These are phyloP conservation scores for Ia io DNA, from an alignment of 2,113 vertebrate species.

Conservation along the genomic window DNA sequence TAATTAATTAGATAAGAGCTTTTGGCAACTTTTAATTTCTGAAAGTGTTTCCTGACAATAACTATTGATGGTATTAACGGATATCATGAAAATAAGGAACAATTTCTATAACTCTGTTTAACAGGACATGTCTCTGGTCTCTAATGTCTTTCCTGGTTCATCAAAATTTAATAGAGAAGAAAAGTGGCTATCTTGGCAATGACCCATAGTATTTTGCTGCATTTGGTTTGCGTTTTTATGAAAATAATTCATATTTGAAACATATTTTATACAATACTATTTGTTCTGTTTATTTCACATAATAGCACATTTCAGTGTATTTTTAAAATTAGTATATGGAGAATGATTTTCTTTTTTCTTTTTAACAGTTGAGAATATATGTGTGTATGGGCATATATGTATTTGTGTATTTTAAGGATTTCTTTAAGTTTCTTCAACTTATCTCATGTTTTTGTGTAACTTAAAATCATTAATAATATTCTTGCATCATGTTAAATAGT, in stretches of 20 bases:
- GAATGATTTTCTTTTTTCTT: background rate
- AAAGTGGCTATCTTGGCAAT: background rate
- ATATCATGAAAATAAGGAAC: background rate
- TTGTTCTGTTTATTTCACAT: background rate
- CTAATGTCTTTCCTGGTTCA: constrained; percentile 13
- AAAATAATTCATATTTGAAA: constrained; percentile 45
- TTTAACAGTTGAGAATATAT: background rate
- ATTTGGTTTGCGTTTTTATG: constrained; percentile 31
- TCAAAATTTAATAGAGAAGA: constrained; percentile 18
- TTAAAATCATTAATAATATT: constrained; percentile 69
- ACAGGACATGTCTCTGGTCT: background rate
- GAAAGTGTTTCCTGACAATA: constrained; percentile 5
- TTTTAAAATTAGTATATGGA: background rate
- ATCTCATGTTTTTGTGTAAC: constrained; percentile 20
- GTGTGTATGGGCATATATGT: background rate
- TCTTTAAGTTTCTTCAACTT: background rate
- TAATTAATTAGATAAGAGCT: background rate
- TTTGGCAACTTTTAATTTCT: constrained; percentile 11
- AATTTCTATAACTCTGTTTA: constrained; percentile 8
- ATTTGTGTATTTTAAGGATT: background rate
- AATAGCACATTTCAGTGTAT: background rate
- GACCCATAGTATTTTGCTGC: background rate
- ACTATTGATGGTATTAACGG: background rate
- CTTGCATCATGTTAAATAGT: constrained; percentile 65
- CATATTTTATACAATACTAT: background rate